These are phyloP conservation scores for Myotis lucifugus DNA, from an alignment of 2,113 vertebrate genomes.

Conservation along the genomic window DNA sequence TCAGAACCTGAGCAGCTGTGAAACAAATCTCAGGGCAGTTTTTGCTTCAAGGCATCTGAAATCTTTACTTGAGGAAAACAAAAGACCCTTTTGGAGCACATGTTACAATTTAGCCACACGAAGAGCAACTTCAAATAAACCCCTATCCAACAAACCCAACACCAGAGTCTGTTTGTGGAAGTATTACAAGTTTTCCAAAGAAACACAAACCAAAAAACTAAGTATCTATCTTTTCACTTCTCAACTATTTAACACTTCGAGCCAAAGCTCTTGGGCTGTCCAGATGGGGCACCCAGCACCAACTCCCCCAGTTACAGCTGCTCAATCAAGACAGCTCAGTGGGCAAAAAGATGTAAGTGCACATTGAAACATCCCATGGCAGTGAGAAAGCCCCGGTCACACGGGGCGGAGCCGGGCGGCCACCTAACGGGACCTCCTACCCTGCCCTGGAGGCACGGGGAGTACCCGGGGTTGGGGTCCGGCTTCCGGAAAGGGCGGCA, in stretches of 20 bases:
- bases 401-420: neutral
- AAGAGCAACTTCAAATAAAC: neutral
- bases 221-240: neutral
- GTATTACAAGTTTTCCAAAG: neutral
- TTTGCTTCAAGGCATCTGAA: neutral
- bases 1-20: neutral
- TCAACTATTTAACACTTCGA: too few species aligned
- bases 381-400: neutral
- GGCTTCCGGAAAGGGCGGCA: constrained; percentile 1
- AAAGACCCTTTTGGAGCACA: neutral
- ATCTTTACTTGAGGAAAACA: neutral
- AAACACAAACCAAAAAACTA: neutral
- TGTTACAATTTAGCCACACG: neutral
- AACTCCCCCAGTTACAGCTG: neutral
- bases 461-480: fast-evolving
- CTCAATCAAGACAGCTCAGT: neutral
- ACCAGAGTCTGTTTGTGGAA: neutral
- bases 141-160: neutral
- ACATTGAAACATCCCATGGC: neutral
- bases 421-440: constrained; percentile 54
- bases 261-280: neutral
- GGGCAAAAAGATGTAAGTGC: neutral
- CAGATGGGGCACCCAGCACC: neutral
- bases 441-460: neutral
- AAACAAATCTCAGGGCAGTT: neutral